These are phyloP conservation scores for Cyclura pinguis DNA, from an alignment of 2,797 vertebrate genomes.

Conservation along the genomic window DNA sequence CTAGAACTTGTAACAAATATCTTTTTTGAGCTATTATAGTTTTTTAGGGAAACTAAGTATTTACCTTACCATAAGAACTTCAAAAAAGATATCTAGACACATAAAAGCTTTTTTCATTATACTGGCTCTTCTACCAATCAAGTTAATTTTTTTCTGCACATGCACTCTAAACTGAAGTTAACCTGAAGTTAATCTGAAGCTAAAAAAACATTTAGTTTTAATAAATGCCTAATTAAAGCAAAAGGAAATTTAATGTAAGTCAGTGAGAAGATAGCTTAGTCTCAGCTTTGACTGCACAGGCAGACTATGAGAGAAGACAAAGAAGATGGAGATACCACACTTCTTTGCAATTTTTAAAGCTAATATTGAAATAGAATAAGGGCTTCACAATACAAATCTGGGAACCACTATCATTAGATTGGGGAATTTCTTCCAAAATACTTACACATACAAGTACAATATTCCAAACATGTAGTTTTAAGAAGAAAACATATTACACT, in stretches of 20 bases:
- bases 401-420: background rate
- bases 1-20: constrained; percentile 29
- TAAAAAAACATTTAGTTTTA: constrained; percentile 10
- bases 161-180: constrained; percentile 7
- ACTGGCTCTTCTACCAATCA: constrained; percentile 17
- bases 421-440: background rate
- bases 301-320: background rate
- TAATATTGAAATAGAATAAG: background rate
- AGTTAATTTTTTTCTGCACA: constrained; percentile 33
- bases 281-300: background rate
- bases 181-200: background rate
- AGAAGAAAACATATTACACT: background rate
- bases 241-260: background rate
- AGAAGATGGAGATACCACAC: background rate
- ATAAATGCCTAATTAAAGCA: constrained; percentile 15
- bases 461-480: background rate
- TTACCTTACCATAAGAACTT: constrained; percentile 47
- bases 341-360: background rate
- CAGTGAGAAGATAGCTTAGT: background rate
- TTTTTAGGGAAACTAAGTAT: constrained; percentile 37
- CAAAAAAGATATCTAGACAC: constrained; percentile 32
- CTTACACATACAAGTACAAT: background rate
- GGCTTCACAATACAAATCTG: background rate
- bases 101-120: constrained; percentile 32
- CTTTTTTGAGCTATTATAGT: background rate